Conservation (phyloP, 1,140 invertebrate species). For the Drosophila nannoptera region DNA sequence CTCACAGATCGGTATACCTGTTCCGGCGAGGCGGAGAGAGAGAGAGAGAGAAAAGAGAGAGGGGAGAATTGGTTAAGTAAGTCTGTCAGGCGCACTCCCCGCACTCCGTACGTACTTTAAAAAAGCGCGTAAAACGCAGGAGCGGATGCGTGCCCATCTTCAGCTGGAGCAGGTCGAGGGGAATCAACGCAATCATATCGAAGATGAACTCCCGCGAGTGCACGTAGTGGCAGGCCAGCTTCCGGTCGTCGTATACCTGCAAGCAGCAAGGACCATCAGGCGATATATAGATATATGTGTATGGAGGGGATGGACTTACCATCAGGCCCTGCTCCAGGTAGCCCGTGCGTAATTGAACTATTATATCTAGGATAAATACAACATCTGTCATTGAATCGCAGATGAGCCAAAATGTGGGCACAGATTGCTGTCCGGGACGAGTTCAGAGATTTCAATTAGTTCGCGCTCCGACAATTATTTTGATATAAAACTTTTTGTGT, state of each 20-base stretch:
- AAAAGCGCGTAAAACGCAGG: slow-evolving; percentile 89
- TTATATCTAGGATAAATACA: slow-evolving; percentile 92
- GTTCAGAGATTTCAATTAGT: slow-evolving; percentile 35
- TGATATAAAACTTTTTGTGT: too few species aligned
- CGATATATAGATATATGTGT: too few species aligned
- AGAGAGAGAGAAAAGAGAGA: too few species aligned
- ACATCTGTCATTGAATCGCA: slow-evolving; percentile 92
- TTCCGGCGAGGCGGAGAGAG: too few species aligned
- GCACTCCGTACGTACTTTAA: slow-evolving; percentile 82
- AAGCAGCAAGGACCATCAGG: too few species aligned
- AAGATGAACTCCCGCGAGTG: slow-evolving; percentile 91
- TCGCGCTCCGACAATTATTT: slow-evolving; percentile 3
- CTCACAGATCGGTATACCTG: slow-evolving; percentile 93
- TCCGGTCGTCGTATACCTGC: slow-evolving; percentile 90
- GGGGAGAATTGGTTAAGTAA: too few species aligned
- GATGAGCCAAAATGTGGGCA: slow-evolving; percentile 86
- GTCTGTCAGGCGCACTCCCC: background rate
- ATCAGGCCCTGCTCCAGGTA: slow-evolving; percentile 96
- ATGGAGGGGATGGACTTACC: slow-evolving; percentile 81
- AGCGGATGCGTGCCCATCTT: slow-evolving; percentile 89
- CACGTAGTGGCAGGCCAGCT: slow-evolving; percentile 93
- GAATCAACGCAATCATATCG: slow-evolving; percentile 90
- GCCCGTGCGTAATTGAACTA: slow-evolving; percentile 95
- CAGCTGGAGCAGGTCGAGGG: slow-evolving; percentile 91
- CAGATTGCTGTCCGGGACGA: slow-evolving; percentile 81